Base-by-base conservation (phyloP, 2,888 invertebrate species). In the Trichogramma dendrolimi region DNA sequence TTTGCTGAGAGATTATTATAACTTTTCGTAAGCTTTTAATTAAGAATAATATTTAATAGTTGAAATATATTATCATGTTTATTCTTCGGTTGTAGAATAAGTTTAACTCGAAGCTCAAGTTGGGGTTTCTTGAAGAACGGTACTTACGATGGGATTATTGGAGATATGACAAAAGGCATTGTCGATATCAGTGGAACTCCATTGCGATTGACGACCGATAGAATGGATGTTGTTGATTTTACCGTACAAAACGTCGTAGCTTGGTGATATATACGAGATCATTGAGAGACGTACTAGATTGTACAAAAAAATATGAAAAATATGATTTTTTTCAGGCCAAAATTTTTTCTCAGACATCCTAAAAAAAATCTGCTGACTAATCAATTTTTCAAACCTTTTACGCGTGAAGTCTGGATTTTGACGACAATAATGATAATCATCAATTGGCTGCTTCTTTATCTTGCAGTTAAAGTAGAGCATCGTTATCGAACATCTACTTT, bases 311-410 rank as follows among this genome's bases (percentile, higher is more conserved):
- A 8, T 46, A 11, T 46, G 2, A 10, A 10, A 46, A 46, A 46
- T 46, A 27, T 27, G 2, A 14, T 14, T 27, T 27, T 27, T 27
- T 48, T n/a, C 41, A 64, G 88, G 62, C 84, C 86, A 1, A 81
- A 83, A 53, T 87, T 89, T 71, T 84, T 89, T 62, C 86, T 89
- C 70, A 85, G 88, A 0, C 86, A 87, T 72, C 89, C 89, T 0
- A 85, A 85, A 68, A 82, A 82, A 52, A 81, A 83, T 0, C 83
- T 83, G 27, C 82, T 85, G 69, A 84, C 83, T 65, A 83, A 84
- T 50, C 84, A 87, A 41, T 89, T 87, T 73, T 80, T 86, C 1
- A 82, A 86, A 43, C 89, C 89, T 0, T 81, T 89, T 48, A 80
- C 82, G 6, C 73, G 74, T 43, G 72, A 75, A 3, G 86, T 88